Percentiles rank a stretch among this genome's conserved stretches.
Evolutionary conservation across 2,113 vertebrate genomes (phyloP).

Genomic region (Rhea pennata): DNA sequence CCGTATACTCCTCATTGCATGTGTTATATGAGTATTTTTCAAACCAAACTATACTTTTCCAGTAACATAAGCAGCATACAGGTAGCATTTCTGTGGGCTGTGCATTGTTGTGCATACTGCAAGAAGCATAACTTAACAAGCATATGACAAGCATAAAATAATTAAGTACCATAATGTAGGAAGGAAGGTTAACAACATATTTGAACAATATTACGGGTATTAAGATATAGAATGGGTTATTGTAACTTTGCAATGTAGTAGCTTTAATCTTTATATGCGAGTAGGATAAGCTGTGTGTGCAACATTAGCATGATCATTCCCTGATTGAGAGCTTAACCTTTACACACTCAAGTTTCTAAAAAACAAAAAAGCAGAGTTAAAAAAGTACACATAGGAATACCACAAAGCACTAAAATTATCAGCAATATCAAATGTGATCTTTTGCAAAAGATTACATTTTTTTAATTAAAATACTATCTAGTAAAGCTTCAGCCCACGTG

Average conservation of each 20-base stretch:
- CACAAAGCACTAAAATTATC: neutral
- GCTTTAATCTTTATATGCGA: neutral
- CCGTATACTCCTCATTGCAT: accelerated
- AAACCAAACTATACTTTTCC: neutral
- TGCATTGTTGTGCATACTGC: neutral
- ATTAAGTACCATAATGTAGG: neutral
- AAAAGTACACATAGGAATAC: neutral
- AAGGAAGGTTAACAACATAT: neutral
- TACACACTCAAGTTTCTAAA: neutral
- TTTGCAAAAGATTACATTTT: neutral
- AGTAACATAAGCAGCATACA: neutral
- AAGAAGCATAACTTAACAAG: neutral
- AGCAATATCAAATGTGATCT: neutral
- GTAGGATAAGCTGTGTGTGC: accelerated
- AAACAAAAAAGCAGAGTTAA: neutral
- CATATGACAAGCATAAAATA: neutral
- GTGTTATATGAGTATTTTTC: neutral
- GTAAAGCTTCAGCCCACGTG: neutral
- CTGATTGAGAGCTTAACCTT: neutral
- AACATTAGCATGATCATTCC: neutral
- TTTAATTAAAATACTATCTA: neutral
- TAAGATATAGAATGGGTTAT: neutral
- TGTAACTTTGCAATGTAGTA: neutral
- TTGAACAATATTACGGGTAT: neutral
- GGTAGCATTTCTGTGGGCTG: neutral